Evolutionary conservation across 2,113 vertebrate species (phyloP), one percentile per base, ranked within the genome.

Genomic region (Apeltes quadracus): DNA sequence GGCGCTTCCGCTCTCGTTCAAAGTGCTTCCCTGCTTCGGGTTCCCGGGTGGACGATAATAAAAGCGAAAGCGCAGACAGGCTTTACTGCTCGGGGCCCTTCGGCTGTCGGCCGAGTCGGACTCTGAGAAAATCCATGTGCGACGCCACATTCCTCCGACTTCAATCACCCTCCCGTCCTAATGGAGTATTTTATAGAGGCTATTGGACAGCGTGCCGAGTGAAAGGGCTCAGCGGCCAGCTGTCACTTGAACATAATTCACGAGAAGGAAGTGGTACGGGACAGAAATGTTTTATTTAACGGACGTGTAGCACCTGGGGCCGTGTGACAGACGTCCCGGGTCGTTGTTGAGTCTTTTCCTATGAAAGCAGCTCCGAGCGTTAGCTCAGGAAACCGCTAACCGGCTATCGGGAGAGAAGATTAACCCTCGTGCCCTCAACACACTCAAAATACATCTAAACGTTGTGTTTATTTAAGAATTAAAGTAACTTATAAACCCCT

Each of bases 191-290:
- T 70, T 61, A 78, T 63, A 69, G 43, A 61, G n/a, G 71, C 58
- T 79, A 77, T 75, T 55, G 23, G 15, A 14, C 75, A n/a, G 34
- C 3, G 68, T 57, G 79, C 16, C 64, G 76, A 81, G 74, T 79
- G 85, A 84, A 29, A 7, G 50, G 61, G 32, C 59, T 87, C 78
- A 78, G 34, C 58, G 22, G 36, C 54, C 81, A 82, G 81, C 85
- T 86, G 27, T 70, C 80, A 73, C 75, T 69, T 59, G 38, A 74
- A 14, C 36, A 10, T 20, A 53, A 75, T 48, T 73, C 38, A 38
- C 14, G 56, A 64, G 76, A 38, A 43, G 64, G 22, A 1, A 69
- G 43, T 5, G 3, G 5, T 3, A 23, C 36, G 3, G 57, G 25
- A 7, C 29, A 13, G 34, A 69, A 34, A 14, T 10, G 41, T 7